Percentiles rank a stretch among this genome's conserved stretches.
Conservation (phyloP, 2,113 vertebrate genomes). For the Scophthalmus maximus region DNA sequence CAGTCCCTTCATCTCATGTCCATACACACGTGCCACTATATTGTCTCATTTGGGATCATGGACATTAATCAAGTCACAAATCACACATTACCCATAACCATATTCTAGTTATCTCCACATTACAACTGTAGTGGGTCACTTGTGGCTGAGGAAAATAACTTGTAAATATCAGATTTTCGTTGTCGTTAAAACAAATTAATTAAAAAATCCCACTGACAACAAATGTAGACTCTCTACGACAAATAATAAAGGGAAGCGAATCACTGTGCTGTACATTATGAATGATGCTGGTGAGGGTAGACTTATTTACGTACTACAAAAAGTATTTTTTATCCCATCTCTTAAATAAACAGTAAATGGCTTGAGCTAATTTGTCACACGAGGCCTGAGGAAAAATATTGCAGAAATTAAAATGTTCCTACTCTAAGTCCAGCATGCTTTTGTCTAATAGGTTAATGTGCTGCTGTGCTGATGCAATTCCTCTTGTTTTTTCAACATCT, state of each 20-base stretch:
- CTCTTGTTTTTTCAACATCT: conserved; percentile 57
- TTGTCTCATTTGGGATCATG: conserved; percentile 4
- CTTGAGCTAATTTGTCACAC: conserved; percentile 53
- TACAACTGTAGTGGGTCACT: conserved; percentile 11
- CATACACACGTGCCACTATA: not conserved
- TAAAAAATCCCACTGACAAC: conserved; percentile 17
- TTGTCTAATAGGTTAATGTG: conserved; percentile 37
- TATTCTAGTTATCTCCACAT: conserved; percentile 18
- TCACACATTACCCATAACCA: conserved; percentile 20
- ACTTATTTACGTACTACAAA: conserved; percentile 45
- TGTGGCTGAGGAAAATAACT: conserved; percentile 2
- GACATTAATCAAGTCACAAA: conserved; percentile 29
- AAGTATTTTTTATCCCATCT: conserved; percentile 31
- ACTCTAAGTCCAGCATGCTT: conserved; percentile 36
- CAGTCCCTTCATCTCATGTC: conserved; percentile 44
- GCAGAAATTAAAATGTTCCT: conserved; percentile 18
- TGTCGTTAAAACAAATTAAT: conserved; percentile 12
- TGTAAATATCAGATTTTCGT: not conserved
- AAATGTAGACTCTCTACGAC: conserved; percentile 10
- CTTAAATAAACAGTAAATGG: conserved; percentile 54
- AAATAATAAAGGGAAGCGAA: conserved; percentile 38
- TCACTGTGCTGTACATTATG: conserved; percentile 66
- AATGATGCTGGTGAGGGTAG: conserved; percentile 48
- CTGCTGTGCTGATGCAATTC: conserved; percentile 41
- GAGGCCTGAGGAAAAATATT: conserved; percentile 45